Percentiles rank a stretch among this genome's conserved stretches.
Conservation (phyloP, 2,888 invertebrate species). For the Drosophila barbarae region DNA sequence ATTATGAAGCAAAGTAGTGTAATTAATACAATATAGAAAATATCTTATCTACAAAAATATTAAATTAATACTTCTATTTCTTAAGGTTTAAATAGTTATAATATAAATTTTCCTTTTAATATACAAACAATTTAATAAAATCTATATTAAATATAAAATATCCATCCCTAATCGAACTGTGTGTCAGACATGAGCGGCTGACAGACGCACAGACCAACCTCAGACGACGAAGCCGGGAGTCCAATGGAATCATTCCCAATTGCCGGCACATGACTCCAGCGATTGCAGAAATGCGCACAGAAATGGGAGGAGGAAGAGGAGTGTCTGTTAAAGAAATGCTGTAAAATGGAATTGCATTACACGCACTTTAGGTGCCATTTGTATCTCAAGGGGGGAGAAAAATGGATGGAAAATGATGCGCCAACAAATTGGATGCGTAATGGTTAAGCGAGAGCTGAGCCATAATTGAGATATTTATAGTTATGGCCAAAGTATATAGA, state of each 20-base stretch:
- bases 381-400: constrained; percentile 3
- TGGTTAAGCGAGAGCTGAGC: constrained; percentile 25
- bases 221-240: constrained; percentile 20
- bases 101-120: neutral
- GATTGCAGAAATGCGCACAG: constrained; percentile 27
- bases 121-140: neutral
- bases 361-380: constrained; percentile 53
- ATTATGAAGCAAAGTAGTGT: no score
- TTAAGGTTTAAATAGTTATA: no score
- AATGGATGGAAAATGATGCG: constrained; percentile 28
- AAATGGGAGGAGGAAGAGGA: constrained; percentile 6
- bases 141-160: neutral
- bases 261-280: constrained; percentile 57
- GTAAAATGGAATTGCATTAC: constrained; percentile 67
- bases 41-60: neutral
- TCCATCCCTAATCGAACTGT: constrained; percentile 10
- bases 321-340: constrained; percentile 43
- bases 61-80: no score
- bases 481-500: constrained; percentile 26
- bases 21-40: neutral
- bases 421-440: constrained; percentile 47
- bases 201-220: constrained; percentile 1
- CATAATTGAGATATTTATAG: constrained; percentile 35
- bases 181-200: constrained; percentile 1
- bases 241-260: constrained; percentile 53